These are phyloP conservation scores for Neoaliturus tenellus DNA, from an alignment of 2,888 invertebrate species.

Conservation along the genomic window DNA sequence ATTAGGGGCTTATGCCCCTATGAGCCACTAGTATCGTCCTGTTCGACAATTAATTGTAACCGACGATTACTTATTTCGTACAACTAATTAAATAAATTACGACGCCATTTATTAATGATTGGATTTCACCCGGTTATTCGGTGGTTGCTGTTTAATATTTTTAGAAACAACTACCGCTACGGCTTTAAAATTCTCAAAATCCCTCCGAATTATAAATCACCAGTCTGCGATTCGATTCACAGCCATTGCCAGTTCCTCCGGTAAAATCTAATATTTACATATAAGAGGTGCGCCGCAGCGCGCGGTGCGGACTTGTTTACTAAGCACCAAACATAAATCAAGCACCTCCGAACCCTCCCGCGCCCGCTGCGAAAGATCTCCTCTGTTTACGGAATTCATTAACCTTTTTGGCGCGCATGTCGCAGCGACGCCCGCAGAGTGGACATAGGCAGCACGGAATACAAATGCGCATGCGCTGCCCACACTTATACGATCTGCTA, in stretches of 20 bases:
- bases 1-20: too few relatives aligned
- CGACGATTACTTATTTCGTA: too few relatives aligned
- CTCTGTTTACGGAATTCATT: conserved; percentile 43
- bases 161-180: too few relatives aligned
- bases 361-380: not conserved
- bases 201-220: not conserved
- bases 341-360: not conserved
- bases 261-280: conserved; percentile 9
- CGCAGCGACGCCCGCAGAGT: conserved; percentile 3
- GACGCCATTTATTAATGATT: too few relatives aligned
- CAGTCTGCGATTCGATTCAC: not conserved
- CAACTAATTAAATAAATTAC: too few relatives aligned
- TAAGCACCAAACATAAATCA: conserved; percentile 13
- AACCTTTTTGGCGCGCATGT: conserved; percentile 48
- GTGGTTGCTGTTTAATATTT: too few relatives aligned
- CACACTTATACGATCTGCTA: too few relatives aligned
- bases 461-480: conserved; percentile 36
- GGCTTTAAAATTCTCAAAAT: not conserved
- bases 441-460: conserved; percentile 1
- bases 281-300: not conserved
- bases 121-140: too few relatives aligned
- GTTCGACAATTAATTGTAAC: too few relatives aligned
- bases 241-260: not conserved
- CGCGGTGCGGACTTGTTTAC: not conserved
- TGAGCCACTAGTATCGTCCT: too few relatives aligned